Base-by-base conservation (phyloP, 35 echinoderm and acorn worm species). In the Apostichopus californicus region DNA sequence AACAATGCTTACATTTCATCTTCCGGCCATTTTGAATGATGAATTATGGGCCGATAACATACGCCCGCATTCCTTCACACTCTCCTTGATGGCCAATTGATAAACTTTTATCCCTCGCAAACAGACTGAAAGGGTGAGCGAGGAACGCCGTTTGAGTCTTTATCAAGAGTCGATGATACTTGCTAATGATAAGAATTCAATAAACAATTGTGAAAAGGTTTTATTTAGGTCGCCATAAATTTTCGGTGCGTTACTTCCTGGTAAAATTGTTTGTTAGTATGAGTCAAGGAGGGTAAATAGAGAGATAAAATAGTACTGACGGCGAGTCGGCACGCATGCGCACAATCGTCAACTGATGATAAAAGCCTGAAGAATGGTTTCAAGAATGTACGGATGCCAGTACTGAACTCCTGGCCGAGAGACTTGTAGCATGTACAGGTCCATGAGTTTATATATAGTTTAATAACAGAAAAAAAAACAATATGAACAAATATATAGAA, bases 1-100 rank as follows among this genome's bases (percentile, higher is more conserved):
- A 75, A 75, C 71, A 75, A 75, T 75, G 71, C 71, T 75, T 21
- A n/a, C 71, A 6, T 75, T 75, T 56, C 55, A 85, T 85, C 81
- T 85, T 56, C 55, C 81, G 57, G 81, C 81, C 81, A 85, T 85
- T 85, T 85, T 85, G 81, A 85, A 85, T 85, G 81, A 85, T 85
- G 81, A 85, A 85, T 85, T 85, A 85, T 85, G 81, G 81, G 81
- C 81, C 81, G 81, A 85, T 85, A 85, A 85, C 81, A 24, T 85
- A 85, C 81, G 34, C 55, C 20, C 55, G 56, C 81, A 85, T 85
- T 85, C 81, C 81, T 85, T 85, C 81, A 85, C 81, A 85, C 81
- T 59, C 81, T 55, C 57, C 81, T 59, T 85, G 81, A 85, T 85
- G 81, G 81, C 81, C 81, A 85, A 59, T 85, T 58, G 81, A 85